phyloP scores from a whole-genome alignment of 2,888 invertebrate species.

The Listrodromus nycthemerus region DNA sequence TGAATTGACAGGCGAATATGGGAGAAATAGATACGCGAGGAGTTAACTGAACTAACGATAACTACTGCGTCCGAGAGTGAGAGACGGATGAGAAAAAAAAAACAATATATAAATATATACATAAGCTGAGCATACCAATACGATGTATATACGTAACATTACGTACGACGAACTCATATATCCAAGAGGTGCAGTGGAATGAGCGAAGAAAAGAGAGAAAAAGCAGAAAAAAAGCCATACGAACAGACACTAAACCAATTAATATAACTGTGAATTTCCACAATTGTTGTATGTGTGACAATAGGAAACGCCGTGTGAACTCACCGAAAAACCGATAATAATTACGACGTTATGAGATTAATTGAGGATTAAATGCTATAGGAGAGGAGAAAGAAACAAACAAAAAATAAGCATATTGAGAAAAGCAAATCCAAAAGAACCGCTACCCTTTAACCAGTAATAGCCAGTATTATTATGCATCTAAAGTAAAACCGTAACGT shows the following conservation, averaged over 20 bases:
- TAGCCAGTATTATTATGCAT: conserved; percentile 81
- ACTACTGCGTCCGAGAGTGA: conserved; percentile 5
- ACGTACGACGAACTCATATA: conserved; percentile 52
- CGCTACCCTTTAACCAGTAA: conserved; percentile 75
- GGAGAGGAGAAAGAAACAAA: not conserved
- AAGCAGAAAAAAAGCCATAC: conserved; percentile 23
- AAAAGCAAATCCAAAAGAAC: conserved; percentile 61
- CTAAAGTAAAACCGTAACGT: conserved; percentile 66
- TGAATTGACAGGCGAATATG: conserved; percentile 45
- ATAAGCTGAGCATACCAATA: conserved; percentile 49
- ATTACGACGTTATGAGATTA: conserved; percentile 75
- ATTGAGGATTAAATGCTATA: conserved; percentile 29
- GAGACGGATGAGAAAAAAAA: conserved; percentile 7
- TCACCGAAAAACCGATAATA: conserved; percentile 78
- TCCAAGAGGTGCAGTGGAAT: conserved; percentile 19
- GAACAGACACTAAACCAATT: conserved; percentile 43
- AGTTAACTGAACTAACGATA: conserved; percentile 3
- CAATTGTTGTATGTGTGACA: conserved; percentile 71
- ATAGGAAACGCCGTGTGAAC: conserved; percentile 68
- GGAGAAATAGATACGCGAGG: not conserved
- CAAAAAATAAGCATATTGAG: conserved; percentile 66
- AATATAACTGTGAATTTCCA: conserved; percentile 62
- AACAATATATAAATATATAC: conserved; percentile 52
- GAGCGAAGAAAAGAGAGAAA: conserved; percentile 29
- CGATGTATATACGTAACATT: conserved; percentile 62